Conservation (phyloP, 1,140 invertebrate genomes). For the Hycleus phaleratus region DNA sequence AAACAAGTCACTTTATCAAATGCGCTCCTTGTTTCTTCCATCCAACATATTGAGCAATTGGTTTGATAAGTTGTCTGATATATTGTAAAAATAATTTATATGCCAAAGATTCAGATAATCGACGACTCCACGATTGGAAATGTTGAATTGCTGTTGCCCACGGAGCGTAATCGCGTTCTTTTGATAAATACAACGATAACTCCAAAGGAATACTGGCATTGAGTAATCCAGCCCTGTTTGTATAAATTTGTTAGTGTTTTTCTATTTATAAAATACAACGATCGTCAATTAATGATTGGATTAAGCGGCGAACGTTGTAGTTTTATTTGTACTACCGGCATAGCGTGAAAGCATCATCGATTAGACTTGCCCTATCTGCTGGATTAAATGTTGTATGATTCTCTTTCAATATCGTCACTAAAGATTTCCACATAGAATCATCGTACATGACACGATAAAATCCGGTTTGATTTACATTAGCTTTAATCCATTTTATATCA, state of each 20-base stretch:
- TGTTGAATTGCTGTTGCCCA: constrained; percentile 66
- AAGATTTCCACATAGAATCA: constrained; percentile 61
- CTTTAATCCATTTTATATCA: constrained; percentile 70
- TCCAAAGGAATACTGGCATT: constrained; percentile 60
- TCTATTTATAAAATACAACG: background rate
- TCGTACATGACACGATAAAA: constrained; percentile 85
- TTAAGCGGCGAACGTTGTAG: background rate
- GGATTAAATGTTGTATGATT: constrained; percentile 62
- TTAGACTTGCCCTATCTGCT: constrained; percentile 64
- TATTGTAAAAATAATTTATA: constrained; percentile 59
- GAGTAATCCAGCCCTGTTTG: constrained; percentile 58
- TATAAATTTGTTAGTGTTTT: background rate
- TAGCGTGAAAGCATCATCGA: constrained; percentile 71
- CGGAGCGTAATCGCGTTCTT: constrained; percentile 66
- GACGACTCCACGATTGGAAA: constrained; percentile 57
- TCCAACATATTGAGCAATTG: constrained; percentile 53
- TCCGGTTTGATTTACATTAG: constrained; percentile 78
- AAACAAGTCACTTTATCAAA: constrained; percentile 51
- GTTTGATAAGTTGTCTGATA: constrained; percentile 51
- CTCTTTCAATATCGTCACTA: constrained; percentile 59
- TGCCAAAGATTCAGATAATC: constrained; percentile 57
- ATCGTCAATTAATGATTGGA: constrained; percentile 2
- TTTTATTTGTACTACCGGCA: constrained; percentile 46
- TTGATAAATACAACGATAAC: constrained; percentile 60
- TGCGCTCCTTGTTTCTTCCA: constrained; percentile 62